A percentile compares a stretch with the other conserved stretches of the same genome.
Conservation (phyloP, 2,888 invertebrate species). For the Drosophila eohydei region DNA sequence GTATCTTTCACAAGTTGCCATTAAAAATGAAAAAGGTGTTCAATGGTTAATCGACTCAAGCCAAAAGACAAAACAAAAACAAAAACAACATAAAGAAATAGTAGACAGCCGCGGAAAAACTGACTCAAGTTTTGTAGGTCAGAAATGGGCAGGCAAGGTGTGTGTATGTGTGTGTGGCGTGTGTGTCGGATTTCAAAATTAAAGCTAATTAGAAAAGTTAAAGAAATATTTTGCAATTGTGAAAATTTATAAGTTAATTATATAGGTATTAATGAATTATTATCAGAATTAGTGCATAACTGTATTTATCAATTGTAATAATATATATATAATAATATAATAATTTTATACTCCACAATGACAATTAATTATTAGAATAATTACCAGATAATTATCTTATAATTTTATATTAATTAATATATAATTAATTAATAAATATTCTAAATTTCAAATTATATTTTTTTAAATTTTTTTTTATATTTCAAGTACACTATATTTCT, state of each 20-base stretch:
- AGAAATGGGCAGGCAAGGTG: conserved; percentile 15
- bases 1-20: conserved; percentile 21
- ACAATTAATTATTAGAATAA: background rate
- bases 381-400: too few relatives aligned
- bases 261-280: background rate
- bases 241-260: background rate
- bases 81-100: conserved; percentile 13
- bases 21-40: conserved; percentile 48
- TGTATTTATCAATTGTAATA: background rate
- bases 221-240: background rate
- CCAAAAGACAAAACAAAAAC: conserved; percentile 21
- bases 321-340: background rate
- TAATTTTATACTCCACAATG: too few relatives aligned
- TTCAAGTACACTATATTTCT: too few relatives aligned
- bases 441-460: background rate
- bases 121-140: conserved; percentile 43
- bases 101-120: conserved; percentile 26
- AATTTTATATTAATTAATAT: background rate
- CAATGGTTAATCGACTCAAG: conserved; percentile 36
- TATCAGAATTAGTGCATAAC: background rate
- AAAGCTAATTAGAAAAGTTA: background rate
- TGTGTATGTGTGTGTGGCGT: conserved; percentile 5
- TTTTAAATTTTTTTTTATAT: too few relatives aligned
- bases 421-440: background rate
- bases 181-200: conserved; percentile 7